phyloP scores from a whole-genome alignment of 2,113 vertebrate species.

The Solenodon paradoxus region DNA sequence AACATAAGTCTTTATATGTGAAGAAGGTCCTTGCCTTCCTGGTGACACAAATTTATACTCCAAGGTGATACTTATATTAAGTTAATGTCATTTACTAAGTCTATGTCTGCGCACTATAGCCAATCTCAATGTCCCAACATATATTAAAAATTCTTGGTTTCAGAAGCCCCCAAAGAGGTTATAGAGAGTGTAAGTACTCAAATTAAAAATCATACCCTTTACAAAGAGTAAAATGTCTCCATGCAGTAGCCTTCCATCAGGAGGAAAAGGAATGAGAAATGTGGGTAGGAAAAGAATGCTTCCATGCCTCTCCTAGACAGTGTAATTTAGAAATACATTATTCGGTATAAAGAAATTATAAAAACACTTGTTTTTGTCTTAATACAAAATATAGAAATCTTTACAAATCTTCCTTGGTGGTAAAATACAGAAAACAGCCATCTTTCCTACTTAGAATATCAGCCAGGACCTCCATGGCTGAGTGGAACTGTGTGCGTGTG shows the following conservation, averaged over 20 bases:
- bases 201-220: not conserved
- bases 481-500: not conserved
- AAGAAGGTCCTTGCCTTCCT: not conserved
- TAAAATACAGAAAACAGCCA: not conserved
- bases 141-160: slow-evolving; percentile 3
- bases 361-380: not conserved
- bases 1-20: not conserved
- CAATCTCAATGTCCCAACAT: not conserved
- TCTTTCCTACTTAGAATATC: not conserved
- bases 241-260: not conserved
- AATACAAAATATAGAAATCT: not conserved
- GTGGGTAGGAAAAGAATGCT: not conserved
- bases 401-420: not conserved
- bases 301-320: not conserved
- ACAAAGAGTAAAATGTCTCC: not conserved
- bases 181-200: not conserved
- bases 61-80: not conserved
- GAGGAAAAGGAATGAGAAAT: not conserved
- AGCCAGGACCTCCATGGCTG: not conserved
- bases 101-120: not conserved
- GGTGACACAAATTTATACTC: not conserved
- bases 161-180: not conserved
- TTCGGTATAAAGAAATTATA: not conserved
- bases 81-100: slow-evolving; percentile 22
- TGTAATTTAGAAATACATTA: not conserved